Base-by-base conservation (phyloP, 35 echinoderm and acorn worm species). In the Ptychodera flava region DNA sequence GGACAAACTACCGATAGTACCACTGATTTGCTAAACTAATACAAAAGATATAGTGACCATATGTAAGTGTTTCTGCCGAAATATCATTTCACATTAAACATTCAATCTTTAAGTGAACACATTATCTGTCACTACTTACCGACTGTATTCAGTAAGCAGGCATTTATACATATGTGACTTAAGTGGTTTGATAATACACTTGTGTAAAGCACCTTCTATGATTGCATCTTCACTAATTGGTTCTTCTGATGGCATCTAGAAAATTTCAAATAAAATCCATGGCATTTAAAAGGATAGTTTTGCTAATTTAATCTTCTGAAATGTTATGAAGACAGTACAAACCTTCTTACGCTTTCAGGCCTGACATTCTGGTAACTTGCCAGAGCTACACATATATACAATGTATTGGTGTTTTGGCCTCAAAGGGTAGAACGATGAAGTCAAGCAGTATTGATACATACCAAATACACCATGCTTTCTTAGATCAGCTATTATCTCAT, bases 41-140 rank as follows among this genome's bases (percentile, higher is more conserved):
- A 15, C 75, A 77, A 77, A 77, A 77, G 75, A 77, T 77, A 15
- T 15, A 77, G n/a, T 15, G n/a, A 10, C 6, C 29, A 79, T 30
- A 28, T 28, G 32, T 79, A 30, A 79, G 29, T 79, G 32, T 31
- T 28, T 6, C 32, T 10, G n/a, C 1, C 29, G 6, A 28, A 79
- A 30, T 79, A 6, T 28, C 32, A 28, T 30, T 79, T 6, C 78
- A 79, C 78, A 28, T 79, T 79, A 31, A n/a, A n/a, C n/a, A n/a
- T n/a, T n/a, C n/a, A n/a, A n/a, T n/a, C n/a, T n/a, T n/a, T n/a
- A n/a, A n/a, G n/a, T n/a, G n/a, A n/a, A n/a, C n/a, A n/a, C n/a
- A n/a, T n/a, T n/a, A n/a, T n/a, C n/a, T n/a, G n/a, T n/a, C n/a
- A 64, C 22, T 64, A 32, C 82, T 83, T 37, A 83, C 82, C 35